These are phyloP conservation scores for Holocentrus rufus DNA, from an alignment of 2,797 vertebrate genomes.

Conservation along the genomic window DNA sequence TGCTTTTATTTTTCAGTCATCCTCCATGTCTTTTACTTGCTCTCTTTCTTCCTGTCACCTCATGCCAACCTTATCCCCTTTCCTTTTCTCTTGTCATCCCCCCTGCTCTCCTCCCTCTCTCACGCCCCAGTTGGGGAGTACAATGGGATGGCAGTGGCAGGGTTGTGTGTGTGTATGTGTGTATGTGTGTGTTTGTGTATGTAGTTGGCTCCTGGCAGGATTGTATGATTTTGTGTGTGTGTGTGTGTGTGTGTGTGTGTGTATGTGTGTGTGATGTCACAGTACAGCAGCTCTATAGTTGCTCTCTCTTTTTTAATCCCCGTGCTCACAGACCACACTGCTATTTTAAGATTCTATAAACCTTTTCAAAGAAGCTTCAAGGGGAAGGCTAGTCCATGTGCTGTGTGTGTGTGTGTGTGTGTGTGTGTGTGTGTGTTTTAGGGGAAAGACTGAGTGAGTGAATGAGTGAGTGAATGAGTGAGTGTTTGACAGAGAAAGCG, in stretches of 20 bases:
- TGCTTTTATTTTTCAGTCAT: conserved; percentile 48
- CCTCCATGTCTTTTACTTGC: conserved; percentile 42
- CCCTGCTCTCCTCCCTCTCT: conserved; percentile 67
- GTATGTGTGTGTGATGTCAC: conserved; percentile 71
- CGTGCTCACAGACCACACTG: conserved; percentile 71
- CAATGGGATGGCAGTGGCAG: conserved; percentile 71
- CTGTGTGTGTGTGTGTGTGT: conserved; percentile 33
- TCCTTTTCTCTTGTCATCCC: conserved; percentile 52
- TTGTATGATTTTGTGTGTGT: conserved; percentile 23
- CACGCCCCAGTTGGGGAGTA: conserved; percentile 79
- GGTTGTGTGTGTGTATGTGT: conserved; percentile 33
- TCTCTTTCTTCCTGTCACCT: conserved; percentile 66
- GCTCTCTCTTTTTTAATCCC: conserved; percentile 76
- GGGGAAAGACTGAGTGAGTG: conserved; percentile 9
- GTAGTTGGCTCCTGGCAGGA: conserved; percentile 13
- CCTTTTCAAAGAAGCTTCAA: conserved; percentile 74
- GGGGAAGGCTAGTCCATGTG: conserved; percentile 62
- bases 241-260: conserved; percentile 29
- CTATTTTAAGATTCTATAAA: conserved; percentile 82
- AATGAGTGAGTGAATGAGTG: background rate
- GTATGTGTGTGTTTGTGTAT: conserved; percentile 15
- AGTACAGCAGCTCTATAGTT: conserved; percentile 70
- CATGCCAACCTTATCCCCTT: conserved; percentile 60
- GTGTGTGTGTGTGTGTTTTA: conserved; percentile 37
- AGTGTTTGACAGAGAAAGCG: background rate